Conservation (phyloP, 23 tunicate genomes). For the Corella eumyota region DNA sequence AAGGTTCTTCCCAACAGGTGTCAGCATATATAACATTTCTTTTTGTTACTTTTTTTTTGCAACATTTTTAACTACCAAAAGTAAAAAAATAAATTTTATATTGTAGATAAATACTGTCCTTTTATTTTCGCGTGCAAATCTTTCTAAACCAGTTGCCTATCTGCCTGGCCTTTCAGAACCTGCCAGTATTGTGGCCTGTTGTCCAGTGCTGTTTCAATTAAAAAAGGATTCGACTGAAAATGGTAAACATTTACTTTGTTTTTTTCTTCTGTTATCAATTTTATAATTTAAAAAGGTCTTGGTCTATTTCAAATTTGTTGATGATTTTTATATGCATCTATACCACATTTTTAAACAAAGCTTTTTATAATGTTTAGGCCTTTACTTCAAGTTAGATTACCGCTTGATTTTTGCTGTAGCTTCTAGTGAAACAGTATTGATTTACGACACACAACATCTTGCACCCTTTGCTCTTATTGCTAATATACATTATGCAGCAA, state of each 20-base stretch:
- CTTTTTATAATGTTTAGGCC: no score
- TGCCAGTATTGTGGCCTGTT: slow-evolving; percentile 47
- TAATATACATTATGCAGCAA: slow-evolving; percentile 82
- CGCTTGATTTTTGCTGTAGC: slow-evolving; percentile 80
- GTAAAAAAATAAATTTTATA: no score
- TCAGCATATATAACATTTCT: no score
- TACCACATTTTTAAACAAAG: no score
- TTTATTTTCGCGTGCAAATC: slow-evolving; percentile 34
- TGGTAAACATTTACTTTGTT: no score
- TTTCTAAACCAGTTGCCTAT: slow-evolving; percentile 52
- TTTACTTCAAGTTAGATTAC: slow-evolving; percentile 47
- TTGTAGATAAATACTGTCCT: slow-evolving; percentile 60
- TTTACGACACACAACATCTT: slow-evolving; percentile 80
- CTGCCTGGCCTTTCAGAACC: slow-evolving; percentile 76
- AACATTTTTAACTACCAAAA: no score
- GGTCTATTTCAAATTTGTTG: no score
- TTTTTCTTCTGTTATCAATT: no score
- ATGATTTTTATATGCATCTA: no score
- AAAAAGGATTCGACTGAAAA: slow-evolving; percentile 2
- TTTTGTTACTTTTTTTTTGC: no score
- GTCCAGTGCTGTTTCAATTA: slow-evolving; percentile 64
- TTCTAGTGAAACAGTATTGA: slow-evolving; percentile 36
- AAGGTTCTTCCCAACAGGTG: slow-evolving; percentile 3
- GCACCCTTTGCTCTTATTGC: slow-evolving; percentile 59
- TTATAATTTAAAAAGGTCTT: no score